Evolutionary conservation across 2,113 vertebrate genomes (phyloP), one percentile per base, ranked within the genome.

Genomic region (Cyprinus carpio): DNA sequence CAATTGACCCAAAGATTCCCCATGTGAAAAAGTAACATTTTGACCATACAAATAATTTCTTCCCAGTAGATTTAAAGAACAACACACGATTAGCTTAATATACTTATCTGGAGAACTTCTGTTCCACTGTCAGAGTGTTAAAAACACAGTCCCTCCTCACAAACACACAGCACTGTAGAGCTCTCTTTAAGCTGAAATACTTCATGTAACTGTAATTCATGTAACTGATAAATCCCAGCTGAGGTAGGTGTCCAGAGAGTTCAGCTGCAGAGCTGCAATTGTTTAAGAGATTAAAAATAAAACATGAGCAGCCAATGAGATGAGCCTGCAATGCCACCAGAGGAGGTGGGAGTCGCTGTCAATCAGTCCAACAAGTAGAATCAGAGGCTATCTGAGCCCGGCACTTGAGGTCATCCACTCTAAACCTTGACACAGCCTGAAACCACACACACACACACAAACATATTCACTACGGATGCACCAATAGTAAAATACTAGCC

Each of bases 331-430:
- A 58, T 62, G 49, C 81, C 76, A 72, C 65, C 31, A 11, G 40
- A 43, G 40, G 40, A 43, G 64, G 71, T 71, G 77, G 67, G 18
- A 79, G 81, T 77, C 43, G 37, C 58, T 65, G 64, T 80, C 27
- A 65, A 54, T 49, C 82, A 86, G 77, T 84, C 77, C 84, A 71
- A n/a, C n/a, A 69, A 56, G 23, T 87, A 91, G 64, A 86, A 93
- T 87, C 89, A 92, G 93, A 93, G 93, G 96, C 96, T 97, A 99
- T 98, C 98, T 99, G 92, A 98, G 96, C 75, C 97, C 97, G 79
- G 98, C 96, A 29, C 96, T 95, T 67, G 98, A 99, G 96, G 98
- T 99, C 98, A 99, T 99, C 98, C 98, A 99, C 89, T 99, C 98
- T 25, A 99, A 96, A 89, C 98, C 98, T 95, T 99, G 98, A 94